phyloP scores from a whole-genome alignment of 1,140 invertebrate species.

The Himalopsyche phryganea region DNA sequence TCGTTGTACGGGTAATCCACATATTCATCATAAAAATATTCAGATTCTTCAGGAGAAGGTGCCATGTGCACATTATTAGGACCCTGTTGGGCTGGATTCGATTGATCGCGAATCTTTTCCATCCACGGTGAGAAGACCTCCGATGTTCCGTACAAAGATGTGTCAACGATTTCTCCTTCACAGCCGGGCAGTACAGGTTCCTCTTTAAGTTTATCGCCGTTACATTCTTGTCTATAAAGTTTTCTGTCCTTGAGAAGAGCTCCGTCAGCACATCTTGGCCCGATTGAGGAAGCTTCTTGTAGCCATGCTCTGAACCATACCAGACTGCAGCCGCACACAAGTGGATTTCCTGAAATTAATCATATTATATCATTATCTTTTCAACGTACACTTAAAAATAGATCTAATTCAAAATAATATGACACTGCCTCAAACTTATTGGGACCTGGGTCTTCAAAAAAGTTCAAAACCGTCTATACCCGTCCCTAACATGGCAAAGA shows the following conservation, averaged over 20 bases:
- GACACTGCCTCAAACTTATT: too few relatives aligned
- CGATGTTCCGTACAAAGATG: conserved; percentile 48
- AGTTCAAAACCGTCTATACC: too few relatives aligned
- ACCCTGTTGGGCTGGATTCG: conserved; percentile 32
- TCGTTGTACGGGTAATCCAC: conserved; percentile 67
- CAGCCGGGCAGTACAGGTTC: conserved; percentile 59
- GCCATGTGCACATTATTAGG: conserved; percentile 38
- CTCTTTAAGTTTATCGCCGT: conserved; percentile 46
- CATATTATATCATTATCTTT: not conserved
- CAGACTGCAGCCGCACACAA: conserved; percentile 75
- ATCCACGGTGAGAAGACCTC: conserved; percentile 53
- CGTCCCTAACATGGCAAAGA: too few relatives aligned
- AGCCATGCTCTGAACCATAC: conserved; percentile 81
- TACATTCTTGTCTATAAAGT: conserved; percentile 65
- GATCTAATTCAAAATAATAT: too few relatives aligned
- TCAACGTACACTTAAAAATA: too few relatives aligned
- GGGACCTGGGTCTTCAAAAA: too few relatives aligned
- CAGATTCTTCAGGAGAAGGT: conserved; percentile 65
- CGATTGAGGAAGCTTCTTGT: conserved; percentile 64
- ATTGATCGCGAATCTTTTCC: conserved; percentile 50
- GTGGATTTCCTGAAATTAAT: conserved; percentile 68
- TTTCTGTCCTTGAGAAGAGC: conserved; percentile 66
- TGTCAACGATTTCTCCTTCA: conserved; percentile 59
- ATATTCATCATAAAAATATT: conserved; percentile 80
- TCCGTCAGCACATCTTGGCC: conserved; percentile 73